Base-by-base conservation (phyloP, 2,797 vertebrate genomes). In the Muscicapa comitata region DNA sequence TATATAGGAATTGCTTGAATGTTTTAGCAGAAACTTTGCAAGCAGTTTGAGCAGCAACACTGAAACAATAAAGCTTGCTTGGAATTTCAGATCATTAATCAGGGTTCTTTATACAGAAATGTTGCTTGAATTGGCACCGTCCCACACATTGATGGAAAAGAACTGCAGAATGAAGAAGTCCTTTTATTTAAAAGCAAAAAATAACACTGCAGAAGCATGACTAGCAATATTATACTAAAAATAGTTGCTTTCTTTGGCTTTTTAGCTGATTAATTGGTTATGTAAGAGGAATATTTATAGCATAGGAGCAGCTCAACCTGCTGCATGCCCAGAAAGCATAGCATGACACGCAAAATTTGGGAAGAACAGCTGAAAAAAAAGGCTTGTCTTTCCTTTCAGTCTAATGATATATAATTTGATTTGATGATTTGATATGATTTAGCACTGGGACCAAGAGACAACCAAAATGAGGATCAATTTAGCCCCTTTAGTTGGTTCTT, bases 191-290 rank as follows among this genome's bases (percentile, higher is more conserved):
- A 96, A 72, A 88, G 76, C 51, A 93, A 88, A 96, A 95, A 93
- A 93, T 70, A 94, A 84, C 89, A 78, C 93, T 88, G 72, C 50
- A 91, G 87, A 93, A 94, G 82, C 91, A 94, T 96, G 95, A 94
- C 85, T 94, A 78, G 93, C 70, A 91, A 88, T 94, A 93, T 94
- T 92, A 81, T 70, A 58, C 93, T 93, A 94, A 93, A 96, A 95
- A 96, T 94, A 95, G 89, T 81, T 91, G 58, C 87, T 88, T 88
- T 93, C 85, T 93, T 94, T 94, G 95, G 89, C 87, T 94, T 96
- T 91, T 95, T 94, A 94, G 90, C 79, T 94, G 89, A 96, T 96
- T 95, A 96, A 97, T 96, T 96, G 75, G 75, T 96, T 95, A 95
- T 91, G 51, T 94, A 96, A 96, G 85, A 91, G 77, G 82, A 92